Evolutionary conservation across 2,888 invertebrate species (phyloP), one percentile per base, ranked within the genome.

Genomic region (Cosmia trapezina): DNA sequence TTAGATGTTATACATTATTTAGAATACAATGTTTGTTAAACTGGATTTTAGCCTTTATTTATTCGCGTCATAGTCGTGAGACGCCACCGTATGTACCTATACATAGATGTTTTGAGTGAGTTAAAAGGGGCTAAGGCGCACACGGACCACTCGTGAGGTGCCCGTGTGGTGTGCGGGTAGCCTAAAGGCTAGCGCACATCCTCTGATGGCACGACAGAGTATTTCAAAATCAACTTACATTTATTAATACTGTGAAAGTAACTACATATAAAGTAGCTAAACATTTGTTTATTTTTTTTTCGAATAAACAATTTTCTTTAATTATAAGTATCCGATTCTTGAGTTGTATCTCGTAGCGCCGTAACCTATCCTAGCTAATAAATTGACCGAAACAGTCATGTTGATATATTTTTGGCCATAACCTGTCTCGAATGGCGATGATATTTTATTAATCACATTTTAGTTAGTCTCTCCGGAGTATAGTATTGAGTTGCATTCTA

Each of bases 1-100:
- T 69, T 70, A 69, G 45, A 47, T 45, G 19, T 47, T 70, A 37
- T 56, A 54, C 66, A 64, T n/a, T 43, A 60, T n/a, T 28, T 28
- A 9, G 51, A 37, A 56, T 54, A 7, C 43, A 60, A 56, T 51
- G 45, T 51, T 64, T 60, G 51, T 76, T 68, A 45, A 4, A 57
- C 22, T 67, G 43, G 19, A 61, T 49, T 47, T 41, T 28, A 47
- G 28, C n/a, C 54, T 54, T 54, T 49, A 74, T 64, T 59, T 45
- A 41, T 51, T 37, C 51, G 9, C 22, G n/a, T 17, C n/a, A 22
- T 17, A 14, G n/a, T 28, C 19, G 57, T 19, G 61, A 4, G 17
- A 11, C 19, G 62, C 62, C 8, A 12, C 19, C 41, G 43, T 59
- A 1, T 54, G 2, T 60, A n/a, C n/a, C n/a, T n/a, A 33, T 28